Conservation (phyloP, 64 coral and sea anemone genomes). For the Platygyra sinensis region DNA sequence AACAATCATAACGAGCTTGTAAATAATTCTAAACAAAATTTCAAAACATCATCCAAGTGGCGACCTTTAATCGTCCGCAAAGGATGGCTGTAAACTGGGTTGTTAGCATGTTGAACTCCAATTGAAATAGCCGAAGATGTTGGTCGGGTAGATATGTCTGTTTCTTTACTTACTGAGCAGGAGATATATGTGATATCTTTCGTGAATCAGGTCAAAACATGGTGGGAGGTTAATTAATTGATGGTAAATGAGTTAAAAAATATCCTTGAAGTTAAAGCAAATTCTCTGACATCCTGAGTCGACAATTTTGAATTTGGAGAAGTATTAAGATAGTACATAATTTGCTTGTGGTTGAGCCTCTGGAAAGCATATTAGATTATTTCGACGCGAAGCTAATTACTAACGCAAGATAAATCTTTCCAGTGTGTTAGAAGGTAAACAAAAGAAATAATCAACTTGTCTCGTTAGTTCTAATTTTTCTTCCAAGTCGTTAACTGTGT, state of each 20-base stretch:
- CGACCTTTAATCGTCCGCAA: background rate
- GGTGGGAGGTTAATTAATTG: conserved; percentile 19
- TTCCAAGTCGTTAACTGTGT: too few species aligned
- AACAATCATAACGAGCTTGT: background rate
- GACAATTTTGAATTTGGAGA: background rate
- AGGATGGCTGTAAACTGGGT: background rate
- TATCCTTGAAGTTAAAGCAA: background rate
- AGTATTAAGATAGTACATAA: too few species aligned
- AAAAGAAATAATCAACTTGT: too few species aligned
- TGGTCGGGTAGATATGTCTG: background rate
- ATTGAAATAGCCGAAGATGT: background rate
- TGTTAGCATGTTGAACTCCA: background rate
- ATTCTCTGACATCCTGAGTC: background rate
- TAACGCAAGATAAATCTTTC: too few species aligned
- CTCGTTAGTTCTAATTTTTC: background rate
- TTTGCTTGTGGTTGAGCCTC: too few species aligned
- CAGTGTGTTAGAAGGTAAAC: too few species aligned
- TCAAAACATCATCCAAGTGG: conserved; percentile 10
- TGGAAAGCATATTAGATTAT: too few species aligned
- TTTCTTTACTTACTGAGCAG: background rate
- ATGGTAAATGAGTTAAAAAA: background rate
- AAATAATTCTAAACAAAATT: conserved; percentile 11
- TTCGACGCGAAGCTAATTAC: too few species aligned
- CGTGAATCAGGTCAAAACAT: conserved; percentile 22
- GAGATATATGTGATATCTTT: background rate